Percentiles rank a stretch among this genome's conserved stretches.
phyloP scores from a whole-genome alignment of 30 jellyfish, hydroid and myxozoan species.

The Hydractinia symbiolongicarpus region DNA sequence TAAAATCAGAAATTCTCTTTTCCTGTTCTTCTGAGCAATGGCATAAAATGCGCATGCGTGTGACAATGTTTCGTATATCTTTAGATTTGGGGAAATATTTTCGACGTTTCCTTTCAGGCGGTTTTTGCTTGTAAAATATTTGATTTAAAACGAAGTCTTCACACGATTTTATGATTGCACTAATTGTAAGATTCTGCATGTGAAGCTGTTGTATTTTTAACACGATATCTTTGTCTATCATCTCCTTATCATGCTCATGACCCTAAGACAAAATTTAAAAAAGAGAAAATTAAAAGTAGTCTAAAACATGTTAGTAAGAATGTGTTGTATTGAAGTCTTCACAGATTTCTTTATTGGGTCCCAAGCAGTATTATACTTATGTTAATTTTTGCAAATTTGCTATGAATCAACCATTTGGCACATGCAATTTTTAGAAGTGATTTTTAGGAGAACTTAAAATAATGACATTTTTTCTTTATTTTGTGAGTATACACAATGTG shows the following conservation, averaged over 20 bases:
- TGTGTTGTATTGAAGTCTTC: no score
- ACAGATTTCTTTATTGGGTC: no score
- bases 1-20: not conserved
- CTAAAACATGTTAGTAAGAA: no score
- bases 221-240: not conserved
- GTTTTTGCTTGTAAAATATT: constrained; percentile 13
- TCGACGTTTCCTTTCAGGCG: constrained; percentile 7
- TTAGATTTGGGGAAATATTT: not conserved
- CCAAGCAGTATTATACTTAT: no score
- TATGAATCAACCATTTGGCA: no score
- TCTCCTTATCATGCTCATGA: not conserved
- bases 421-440: no score
- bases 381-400: no score
- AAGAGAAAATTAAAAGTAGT: no score
- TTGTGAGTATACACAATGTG: no score
- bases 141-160: constrained; percentile 6
- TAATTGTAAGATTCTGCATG: not conserved
- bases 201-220: not conserved
- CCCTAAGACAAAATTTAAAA: not conserved
- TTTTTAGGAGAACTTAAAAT: no score
- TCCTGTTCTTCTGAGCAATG: constrained; percentile 7
- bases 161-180: not conserved
- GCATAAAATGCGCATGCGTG: not conserved
- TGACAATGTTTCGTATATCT: not conserved
- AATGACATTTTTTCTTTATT: no score